phyloP scores from a whole-genome alignment of 2,888 invertebrate genomes.

The Netelia virgata region DNA sequence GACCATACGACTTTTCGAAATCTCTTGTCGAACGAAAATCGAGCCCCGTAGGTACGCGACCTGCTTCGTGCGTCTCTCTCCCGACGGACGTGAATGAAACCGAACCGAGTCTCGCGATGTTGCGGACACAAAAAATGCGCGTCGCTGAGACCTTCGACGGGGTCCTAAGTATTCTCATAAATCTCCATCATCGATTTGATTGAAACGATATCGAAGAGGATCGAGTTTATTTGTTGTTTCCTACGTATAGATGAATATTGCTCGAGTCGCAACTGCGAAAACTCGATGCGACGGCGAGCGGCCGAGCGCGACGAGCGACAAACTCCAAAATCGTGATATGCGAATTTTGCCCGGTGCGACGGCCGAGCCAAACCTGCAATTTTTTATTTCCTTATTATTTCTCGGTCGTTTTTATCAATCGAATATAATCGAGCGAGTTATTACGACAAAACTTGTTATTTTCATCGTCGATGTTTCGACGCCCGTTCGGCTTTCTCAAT shows the following conservation, averaged over 20 bases:
- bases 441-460: background rate
- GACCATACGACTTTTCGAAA: background rate
- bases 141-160: background rate
- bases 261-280: conserved; percentile 22
- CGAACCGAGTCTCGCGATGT: background rate
- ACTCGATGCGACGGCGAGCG: conserved; percentile 43
- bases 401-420: background rate
- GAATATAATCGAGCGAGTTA: background rate
- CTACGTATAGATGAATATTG: conserved; percentile 26
- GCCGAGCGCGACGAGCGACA: conserved; percentile 41
- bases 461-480: background rate
- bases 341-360: conserved; percentile 18
- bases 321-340: background rate
- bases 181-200: conserved; percentile 73
- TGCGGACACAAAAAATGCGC: background rate
- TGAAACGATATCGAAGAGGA: background rate
- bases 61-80: background rate
- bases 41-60: background rate
- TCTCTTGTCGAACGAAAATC: background rate
- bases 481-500: background rate
- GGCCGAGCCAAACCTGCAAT: background rate
- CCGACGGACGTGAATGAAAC: conserved; percentile 22
- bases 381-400: background rate
- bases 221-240: background rate
- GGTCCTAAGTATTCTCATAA: conserved; percentile 75